Base-by-base conservation (phyloP, 2,888 invertebrate species). In the Oscheius sp. region DNA sequence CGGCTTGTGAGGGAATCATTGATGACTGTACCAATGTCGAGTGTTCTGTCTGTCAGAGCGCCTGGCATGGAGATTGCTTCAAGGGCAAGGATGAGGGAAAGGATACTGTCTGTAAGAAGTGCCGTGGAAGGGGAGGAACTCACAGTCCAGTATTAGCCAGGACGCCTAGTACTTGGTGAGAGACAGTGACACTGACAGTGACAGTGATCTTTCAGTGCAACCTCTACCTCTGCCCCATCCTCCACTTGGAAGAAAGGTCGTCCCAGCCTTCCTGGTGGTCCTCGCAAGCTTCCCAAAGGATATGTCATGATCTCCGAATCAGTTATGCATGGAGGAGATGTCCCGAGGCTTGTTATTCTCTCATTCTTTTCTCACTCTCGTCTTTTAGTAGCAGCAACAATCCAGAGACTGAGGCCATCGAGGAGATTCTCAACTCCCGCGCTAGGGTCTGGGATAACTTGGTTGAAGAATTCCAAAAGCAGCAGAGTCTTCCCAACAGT, bases 1-100 rank as follows among this genome's bases (percentile, higher is more conserved):
- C 29, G 4, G 29, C 29, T 1, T 80, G 80, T 48, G n/a, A 53
- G 3, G 50, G 73, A 10, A 77, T 76, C 59, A 78, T 85, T 55
- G 60, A 33, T 32, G 85, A 85, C 71, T 73, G 79, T 2, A 10
- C 9, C 5, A 85, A 85, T 53, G 59, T 78, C 5, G 82, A 83
- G 50, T 85, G 85, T 66, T 33, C 21, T 9, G 37, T 21, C 1
- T 85, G 85, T 48, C 68, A 73, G 0, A 57, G 60, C 5, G 80
- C 79, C 0, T 85, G 75, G 76, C 82, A 84, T 65, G 85, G 82
- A 7, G 11, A 9, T 2, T 85, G 85, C 68, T 68, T 53, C 55
- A 53, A 68, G 42, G 68, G 68, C 10, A 37, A 7, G 7, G n/a
- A 9, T 21, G 53, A 53, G n/a, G 55, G 29, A 32, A 55, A 55